A percentile compares a stretch with the other conserved stretches of the same genome.
These are phyloP conservation scores for Hydrocynus forskahlii DNA, from an alignment of 2,797 vertebrate species.

Conservation along the genomic window DNA sequence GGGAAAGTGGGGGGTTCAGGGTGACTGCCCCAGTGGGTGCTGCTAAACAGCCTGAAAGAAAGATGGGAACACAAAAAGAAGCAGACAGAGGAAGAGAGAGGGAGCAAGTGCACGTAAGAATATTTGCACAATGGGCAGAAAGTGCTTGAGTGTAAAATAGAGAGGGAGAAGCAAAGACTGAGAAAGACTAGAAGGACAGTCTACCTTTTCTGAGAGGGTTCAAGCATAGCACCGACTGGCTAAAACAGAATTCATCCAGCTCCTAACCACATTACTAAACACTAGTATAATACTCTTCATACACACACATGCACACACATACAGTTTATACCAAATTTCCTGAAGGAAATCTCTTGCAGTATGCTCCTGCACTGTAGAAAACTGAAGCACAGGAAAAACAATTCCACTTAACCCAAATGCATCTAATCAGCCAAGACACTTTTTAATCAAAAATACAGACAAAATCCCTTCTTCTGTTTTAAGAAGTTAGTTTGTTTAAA, in stretches of 20 bases:
- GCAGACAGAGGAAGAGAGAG: background rate
- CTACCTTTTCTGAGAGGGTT: background rate
- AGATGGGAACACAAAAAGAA: background rate
- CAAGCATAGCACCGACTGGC: background rate
- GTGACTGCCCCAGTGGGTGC: conserved; percentile 35
- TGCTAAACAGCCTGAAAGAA: conserved; percentile 21
- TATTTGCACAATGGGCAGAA: background rate
- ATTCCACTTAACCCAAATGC: background rate
- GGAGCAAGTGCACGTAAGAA: background rate
- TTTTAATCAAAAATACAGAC: too few relatives aligned
- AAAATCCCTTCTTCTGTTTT: too few relatives aligned
- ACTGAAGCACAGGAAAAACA: background rate
- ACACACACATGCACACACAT: background rate
- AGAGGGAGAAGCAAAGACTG: background rate
- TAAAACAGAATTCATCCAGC: background rate
- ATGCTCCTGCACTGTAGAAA: background rate
- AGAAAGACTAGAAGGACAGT: background rate
- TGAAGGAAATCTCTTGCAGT: conserved; percentile 17
- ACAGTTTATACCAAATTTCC: conserved; percentile 1
- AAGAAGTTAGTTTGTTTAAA: too few relatives aligned
- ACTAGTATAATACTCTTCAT: background rate
- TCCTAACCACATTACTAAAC: background rate
- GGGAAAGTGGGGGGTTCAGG: conserved; percentile 22
- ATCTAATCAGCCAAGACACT: background rate
- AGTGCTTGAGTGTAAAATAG: background rate